Base-by-base conservation (phyloP, 1,140 invertebrate species). In the Tenebrio molitor region DNA sequence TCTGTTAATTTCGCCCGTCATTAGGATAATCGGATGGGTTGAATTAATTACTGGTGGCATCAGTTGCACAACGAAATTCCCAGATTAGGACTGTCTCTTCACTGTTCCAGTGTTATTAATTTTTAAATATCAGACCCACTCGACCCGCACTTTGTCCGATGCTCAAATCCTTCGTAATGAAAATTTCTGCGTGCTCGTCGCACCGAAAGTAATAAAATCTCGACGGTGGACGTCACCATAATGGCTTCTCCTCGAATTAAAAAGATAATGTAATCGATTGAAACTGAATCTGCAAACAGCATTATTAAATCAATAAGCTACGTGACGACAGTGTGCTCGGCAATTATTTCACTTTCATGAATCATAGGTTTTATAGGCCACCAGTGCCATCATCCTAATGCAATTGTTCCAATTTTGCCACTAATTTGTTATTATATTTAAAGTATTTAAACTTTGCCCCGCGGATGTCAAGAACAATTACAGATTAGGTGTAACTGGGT, bases 371-470 rank as follows among this genome's bases (percentile, higher is more conserved):
- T 39, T 39, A 12, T 39, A 39, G n/a, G 12, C 7, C 3, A 39
- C 2, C 12, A 39, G n/a, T 39, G n/a, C 6, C 12, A 39, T 12
- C 6, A 12, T 2, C 2, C 12, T 39, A 39, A 39, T 39, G 3
- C 12, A 39, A 39, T 39, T 39, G 36, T 39, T 39, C 36, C 12
- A 39, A 39, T 39, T 39, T 39, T 39, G 36, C 5, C 36, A 39
- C 5, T 39, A 39, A 39, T 39, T 39, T 39, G n/a, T 39, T 39
- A 39, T 39, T 39, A 12, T 39, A 12, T 39, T 39, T 39, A 39
- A 39, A 7, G 7, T 12, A 39, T 39, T 39, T 39, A 39, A 39
- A 39, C 36, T 39, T 39, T 39, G 36, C 36, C 36, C 36, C 12
- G 3, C 12, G 12, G 12, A 4, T 33, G 29, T 33, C 36, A 39